These are phyloP conservation scores for Phthorimaea operculella DNA, from an alignment of 1,140 invertebrate genomes.

Conservation along the genomic window DNA sequence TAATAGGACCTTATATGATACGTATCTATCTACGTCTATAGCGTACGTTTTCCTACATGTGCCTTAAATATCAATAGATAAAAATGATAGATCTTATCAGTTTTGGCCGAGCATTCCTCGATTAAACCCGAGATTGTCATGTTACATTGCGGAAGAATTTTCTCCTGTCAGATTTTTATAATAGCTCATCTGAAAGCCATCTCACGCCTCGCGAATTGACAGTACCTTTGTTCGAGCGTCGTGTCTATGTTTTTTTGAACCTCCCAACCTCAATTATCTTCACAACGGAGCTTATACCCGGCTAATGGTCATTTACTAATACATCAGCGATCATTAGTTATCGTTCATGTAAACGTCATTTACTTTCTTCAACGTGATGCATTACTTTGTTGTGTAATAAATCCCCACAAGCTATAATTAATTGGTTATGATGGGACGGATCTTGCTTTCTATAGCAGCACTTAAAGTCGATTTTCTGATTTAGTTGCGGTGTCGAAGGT, in stretches of 20 bases:
- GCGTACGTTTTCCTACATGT: neutral
- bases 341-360: constrained; percentile 32
- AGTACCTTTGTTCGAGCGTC: constrained; percentile 45
- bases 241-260: constrained; percentile 40
- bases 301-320: constrained; percentile 50
- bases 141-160: constrained; percentile 17
- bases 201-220: constrained; percentile 32
- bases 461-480: constrained; percentile 4
- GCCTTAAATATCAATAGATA: neutral
- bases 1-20: too few species aligned
- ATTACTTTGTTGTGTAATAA: constrained; percentile 26
- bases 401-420: constrained; percentile 25
- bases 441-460: constrained; percentile 14
- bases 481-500: constrained; percentile 5
- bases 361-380: constrained; percentile 29
- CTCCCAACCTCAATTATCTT: constrained; percentile 53
- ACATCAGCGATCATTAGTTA: constrained; percentile 39
- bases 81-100: neutral
- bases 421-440: constrained; percentile 24
- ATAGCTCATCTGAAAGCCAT: constrained; percentile 21
- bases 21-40: too few species aligned
- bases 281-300: constrained; percentile 41
- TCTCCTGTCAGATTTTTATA: constrained; percentile 36
- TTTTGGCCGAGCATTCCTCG: neutral
- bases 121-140: neutral